phyloP scores from a whole-genome alignment of 2,113 vertebrate genomes.

The Chrysochloris asiatica region DNA sequence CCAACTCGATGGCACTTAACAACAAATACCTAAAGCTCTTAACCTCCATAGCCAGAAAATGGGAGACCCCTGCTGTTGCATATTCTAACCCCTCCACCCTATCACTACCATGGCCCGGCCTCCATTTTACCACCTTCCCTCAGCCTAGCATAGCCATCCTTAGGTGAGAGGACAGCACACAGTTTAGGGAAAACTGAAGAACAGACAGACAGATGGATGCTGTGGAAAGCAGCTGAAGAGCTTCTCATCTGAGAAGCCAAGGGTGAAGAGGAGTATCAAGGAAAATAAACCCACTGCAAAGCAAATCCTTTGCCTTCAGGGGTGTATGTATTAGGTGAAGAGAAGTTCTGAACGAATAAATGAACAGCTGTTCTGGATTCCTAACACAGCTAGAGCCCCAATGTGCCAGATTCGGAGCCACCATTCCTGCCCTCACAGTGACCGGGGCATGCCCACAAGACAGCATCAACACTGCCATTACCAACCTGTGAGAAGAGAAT shows the following conservation, averaged over 20 bases:
- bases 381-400: neutral
- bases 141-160: neutral
- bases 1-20: too few species aligned
- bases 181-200: neutral
- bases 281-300: neutral
- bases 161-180: neutral
- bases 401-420: neutral
- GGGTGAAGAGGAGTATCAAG: neutral
- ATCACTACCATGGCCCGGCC: neutral
- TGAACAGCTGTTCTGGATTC: neutral
- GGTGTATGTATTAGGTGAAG: neutral
- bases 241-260: neutral
- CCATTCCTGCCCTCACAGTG: neutral
- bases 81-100: neutral
- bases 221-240: accelerated
- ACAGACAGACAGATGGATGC: neutral
- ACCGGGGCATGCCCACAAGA: accelerated
- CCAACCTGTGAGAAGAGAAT: neutral
- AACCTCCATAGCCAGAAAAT: neutral
- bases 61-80: neutral
- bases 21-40: neutral
- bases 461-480: neutral
- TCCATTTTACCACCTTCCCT: neutral
- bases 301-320: neutral
- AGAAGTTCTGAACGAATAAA: neutral